Base-by-base conservation (phyloP, 2,888 invertebrate species). In the Melanotus villosus region DNA sequence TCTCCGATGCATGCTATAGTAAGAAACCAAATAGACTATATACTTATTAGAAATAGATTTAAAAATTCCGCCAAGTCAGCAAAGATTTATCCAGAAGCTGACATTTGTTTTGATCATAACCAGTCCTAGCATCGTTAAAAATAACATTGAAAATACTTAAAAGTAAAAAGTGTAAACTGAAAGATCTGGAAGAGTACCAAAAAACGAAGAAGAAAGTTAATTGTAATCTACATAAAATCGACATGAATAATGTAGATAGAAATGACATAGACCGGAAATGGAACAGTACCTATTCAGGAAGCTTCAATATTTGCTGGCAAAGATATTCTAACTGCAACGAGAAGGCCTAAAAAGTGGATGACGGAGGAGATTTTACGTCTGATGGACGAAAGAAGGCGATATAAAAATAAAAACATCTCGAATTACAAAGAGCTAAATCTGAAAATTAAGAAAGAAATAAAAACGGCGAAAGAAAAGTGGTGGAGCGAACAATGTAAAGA, bases 21-120 rank as follows among this genome's bases (percentile, higher is more conserved):
- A 38, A 10, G 38, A 10, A 38, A 38, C 10, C n/a, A n/a, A n/a
- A n/a, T n/a, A n/a, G n/a, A 45, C n/a, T 45, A 45, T 45, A 45
- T 45, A 18, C 16, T 19, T 16, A 9, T 45, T 9, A 45, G 19
- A 10, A 18, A 45, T 45, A 45, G 45, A 45, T 9, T 45, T 52
- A 23, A 14, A 9, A 52, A 52, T 14, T 18, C 18, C 45, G 7
- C 23, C 14, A 52, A 52, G 19, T 26, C 45, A 18, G 30, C 30
- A 52, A 52, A 52, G 16, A 30, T 10, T 2, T 52, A 52, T 30
- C 30, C 52, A 12, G 26, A 26, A 10, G 30, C 23, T n/a, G 26
- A 30, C 52, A 26, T 30, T 4, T 6, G 5, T 12, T 26, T 26
- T 23, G 52, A 30, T 30, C 23, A 52, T 12, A 21, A 52, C 5